phyloP scores from a whole-genome alignment of 2,888 invertebrate species.

The Ganaspis brasiliensis region DNA sequence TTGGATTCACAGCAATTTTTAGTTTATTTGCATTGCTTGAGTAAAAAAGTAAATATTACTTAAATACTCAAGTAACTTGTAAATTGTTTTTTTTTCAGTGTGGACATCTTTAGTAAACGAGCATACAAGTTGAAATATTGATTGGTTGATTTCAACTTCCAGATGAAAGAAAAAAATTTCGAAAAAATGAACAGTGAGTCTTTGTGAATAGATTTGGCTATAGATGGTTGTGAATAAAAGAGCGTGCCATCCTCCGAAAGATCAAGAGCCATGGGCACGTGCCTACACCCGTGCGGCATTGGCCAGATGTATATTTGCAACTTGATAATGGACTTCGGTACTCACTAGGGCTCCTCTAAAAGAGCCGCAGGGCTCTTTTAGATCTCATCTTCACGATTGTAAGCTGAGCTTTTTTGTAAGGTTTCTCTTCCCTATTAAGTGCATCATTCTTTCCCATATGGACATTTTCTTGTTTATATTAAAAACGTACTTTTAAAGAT shows the following conservation, averaged over 20 bases:
- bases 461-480: constrained; percentile 72
- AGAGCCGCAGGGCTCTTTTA: constrained; percentile 77
- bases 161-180: no score
- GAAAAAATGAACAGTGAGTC: no score
- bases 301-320: constrained; percentile 79
- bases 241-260: constrained; percentile 65
- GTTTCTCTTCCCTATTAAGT: constrained; percentile 68
- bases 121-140: no score
- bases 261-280: constrained; percentile 67
- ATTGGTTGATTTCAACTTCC: no score
- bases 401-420: constrained; percentile 76
- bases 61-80: no score
- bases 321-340: constrained; percentile 78
- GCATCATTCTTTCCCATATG: constrained; percentile 74
- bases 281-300: constrained; percentile 72
- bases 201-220: not conserved
- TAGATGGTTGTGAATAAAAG: constrained; percentile 64
- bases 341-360: constrained; percentile 72
- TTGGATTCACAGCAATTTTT: no score
- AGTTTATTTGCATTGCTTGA: no score
- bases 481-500: constrained; percentile 38
- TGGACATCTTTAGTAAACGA: no score
- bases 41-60: no score
- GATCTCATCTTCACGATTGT: constrained; percentile 76
- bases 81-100: no score